Conservation (phyloP, 1,140 invertebrate species). For the Apis mellifera region Amel_HAv3.1 CM009936.2:5690501-5691000, state of each 20-base stretch:
- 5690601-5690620: slow-evolving; percentile 2
- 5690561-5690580: not conserved
- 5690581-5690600: not conserved
- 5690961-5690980: too few relatives aligned
- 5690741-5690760: slow-evolving; percentile 7
- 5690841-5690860: too few relatives aligned
- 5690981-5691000: too few relatives aligned
- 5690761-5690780: not conserved
- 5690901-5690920: too few relatives aligned
- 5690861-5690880: too few relatives aligned
- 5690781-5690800: slow-evolving; percentile 17
- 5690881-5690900: too few relatives aligned
- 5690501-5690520: slow-evolving; percentile 70
- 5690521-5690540: slow-evolving; percentile 73
- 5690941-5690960: too few relatives aligned
- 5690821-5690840: not conserved
- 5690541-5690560: slow-evolving; percentile 41
- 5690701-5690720: not conserved
- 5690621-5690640: slow-evolving; percentile 16
- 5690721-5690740: slow-evolving; percentile 40
- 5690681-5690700: slow-evolving; percentile 19
- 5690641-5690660: slow-evolving; percentile 48
- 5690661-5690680: slow-evolving; percentile 66
- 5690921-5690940: too few relatives aligned
- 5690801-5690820: not conserved